Conservation (phyloP, 2,888 invertebrate species). For the Uloborus plumipes region DNA sequence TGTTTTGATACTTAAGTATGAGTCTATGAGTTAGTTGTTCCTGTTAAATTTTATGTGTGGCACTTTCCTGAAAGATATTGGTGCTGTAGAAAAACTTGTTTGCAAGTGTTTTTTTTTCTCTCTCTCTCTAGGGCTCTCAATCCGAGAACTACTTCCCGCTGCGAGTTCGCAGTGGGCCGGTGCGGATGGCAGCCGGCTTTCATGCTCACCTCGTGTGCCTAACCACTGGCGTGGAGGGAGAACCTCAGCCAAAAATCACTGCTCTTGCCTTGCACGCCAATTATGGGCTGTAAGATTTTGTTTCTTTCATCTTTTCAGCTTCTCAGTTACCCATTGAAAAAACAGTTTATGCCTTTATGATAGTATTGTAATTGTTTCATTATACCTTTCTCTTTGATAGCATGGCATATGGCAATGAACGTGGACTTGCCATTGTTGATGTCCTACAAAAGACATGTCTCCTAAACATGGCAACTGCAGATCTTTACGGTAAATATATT, state of each 20-base stretch:
- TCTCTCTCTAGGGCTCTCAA: conserved; percentile 36
- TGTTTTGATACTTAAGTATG: too few species aligned
- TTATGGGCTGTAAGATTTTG: conserved; percentile 90
- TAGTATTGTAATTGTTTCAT: neutral
- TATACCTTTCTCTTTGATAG: conserved; percentile 74
- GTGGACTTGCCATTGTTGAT: conserved; percentile 95
- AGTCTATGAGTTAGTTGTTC: too few species aligned
- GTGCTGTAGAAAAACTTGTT: too few species aligned
- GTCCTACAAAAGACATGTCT: conserved; percentile 90
- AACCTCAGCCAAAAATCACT: conserved; percentile 87
- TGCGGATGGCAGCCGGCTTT: conserved; percentile 93
- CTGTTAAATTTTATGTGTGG: too few species aligned
- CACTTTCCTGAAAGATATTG: too few species aligned
- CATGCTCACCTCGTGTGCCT: conserved; percentile 95
- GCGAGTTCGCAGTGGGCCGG: conserved; percentile 81
- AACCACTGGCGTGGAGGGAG: conserved; percentile 84
- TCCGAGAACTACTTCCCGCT: conserved; percentile 72
- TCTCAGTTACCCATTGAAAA: neutral
- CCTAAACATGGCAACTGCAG: conserved; percentile 89
- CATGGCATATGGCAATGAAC: conserved; percentile 97
- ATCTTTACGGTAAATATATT: conserved; percentile 82
- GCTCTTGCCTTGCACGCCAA: conserved; percentile 94
- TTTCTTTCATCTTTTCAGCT: neutral
- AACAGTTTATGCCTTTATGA: too few species aligned
- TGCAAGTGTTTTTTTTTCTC: neutral